Conservation (phyloP, 1,140 invertebrate species). For the Drosophila baimaii region DNA sequence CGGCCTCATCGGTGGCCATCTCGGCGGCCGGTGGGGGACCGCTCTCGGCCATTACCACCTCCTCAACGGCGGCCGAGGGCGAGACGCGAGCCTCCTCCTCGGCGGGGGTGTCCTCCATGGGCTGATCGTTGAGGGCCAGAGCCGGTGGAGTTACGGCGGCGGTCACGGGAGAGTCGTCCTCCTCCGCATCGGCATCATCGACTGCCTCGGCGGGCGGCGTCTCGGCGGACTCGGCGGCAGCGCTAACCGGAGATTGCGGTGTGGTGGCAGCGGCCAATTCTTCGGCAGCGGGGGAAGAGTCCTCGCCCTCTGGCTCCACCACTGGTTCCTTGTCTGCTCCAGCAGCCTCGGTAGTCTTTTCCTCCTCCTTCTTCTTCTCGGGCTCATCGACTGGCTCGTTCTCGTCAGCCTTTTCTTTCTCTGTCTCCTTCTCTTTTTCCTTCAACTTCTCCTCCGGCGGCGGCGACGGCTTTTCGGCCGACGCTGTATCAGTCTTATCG, state of each 20-base stretch:
- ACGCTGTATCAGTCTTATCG: constrained; percentile 65
- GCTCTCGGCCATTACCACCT: constrained; percentile 75
- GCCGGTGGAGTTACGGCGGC: constrained; percentile 41
- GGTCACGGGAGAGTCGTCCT: constrained; percentile 7
- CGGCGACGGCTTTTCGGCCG: constrained; percentile 12
- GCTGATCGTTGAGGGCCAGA: constrained; percentile 72
- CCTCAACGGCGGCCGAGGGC: constrained; percentile 56
- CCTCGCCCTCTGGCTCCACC: not conserved
- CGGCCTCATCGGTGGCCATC: constrained; percentile 76
- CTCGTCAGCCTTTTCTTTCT: constrained; percentile 9
- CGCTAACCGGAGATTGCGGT: constrained; percentile 39
- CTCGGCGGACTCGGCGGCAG: constrained; percentile 28
- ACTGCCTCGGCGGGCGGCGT: constrained; percentile 17
- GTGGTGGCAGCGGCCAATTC: constrained; percentile 33
- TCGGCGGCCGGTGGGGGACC: constrained; percentile 29
- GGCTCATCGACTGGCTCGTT: constrained; percentile 18
- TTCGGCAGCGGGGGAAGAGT: constrained; percentile 36
- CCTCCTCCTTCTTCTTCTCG: constrained; percentile 20
- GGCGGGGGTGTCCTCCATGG: constrained; percentile 74
- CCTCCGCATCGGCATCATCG: constrained; percentile 14
- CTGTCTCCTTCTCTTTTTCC: constrained; percentile 3
- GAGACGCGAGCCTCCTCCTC: constrained; percentile 54
- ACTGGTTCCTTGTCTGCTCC: constrained; percentile 9
- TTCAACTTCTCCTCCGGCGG: constrained; percentile 1
- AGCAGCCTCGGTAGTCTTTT: constrained; percentile 35